Evolutionary conservation across 2,113 vertebrate species (phyloP).

Genomic region (Paedocypris sp.): DNA sequence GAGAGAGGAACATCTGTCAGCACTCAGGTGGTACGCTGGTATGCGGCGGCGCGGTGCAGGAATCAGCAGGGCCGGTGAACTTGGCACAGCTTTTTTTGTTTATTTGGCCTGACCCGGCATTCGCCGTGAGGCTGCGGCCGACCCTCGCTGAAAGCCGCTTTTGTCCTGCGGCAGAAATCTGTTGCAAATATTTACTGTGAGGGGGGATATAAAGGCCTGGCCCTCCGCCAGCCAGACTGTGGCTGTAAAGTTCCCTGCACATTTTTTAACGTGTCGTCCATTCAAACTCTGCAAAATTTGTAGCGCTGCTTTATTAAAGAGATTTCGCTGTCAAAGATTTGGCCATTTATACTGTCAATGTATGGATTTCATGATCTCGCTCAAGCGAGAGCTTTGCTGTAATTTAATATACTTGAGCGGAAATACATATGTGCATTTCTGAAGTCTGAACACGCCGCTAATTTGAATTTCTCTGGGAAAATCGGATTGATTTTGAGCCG

Average conservation of each 20-base stretch:
- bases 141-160: conserved; percentile 83
- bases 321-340: conserved; percentile 87
- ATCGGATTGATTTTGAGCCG: conserved; percentile 23
- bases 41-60: conserved; percentile 64
- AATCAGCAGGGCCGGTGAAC: conserved; percentile 78
- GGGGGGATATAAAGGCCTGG: conserved; percentile 75
- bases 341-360: conserved; percentile 75
- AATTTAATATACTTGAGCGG: conserved; percentile 40
- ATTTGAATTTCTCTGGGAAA: conserved; percentile 37
- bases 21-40: conserved; percentile 79
- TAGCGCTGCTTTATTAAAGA: conserved; percentile 86
- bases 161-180: conserved; percentile 92
- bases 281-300: conserved; percentile 79
- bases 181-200: conserved; percentile 96
- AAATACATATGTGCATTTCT: conserved; percentile 29
- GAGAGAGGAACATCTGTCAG: conserved; percentile 87
- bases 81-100: conserved; percentile 81
- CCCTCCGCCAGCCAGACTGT: conserved; percentile 77
- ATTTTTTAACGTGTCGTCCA: conserved; percentile 80
- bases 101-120: conserved; percentile 89
- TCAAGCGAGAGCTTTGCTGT: conserved; percentile 72
- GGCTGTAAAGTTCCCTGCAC: conserved; percentile 89
- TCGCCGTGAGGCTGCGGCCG: conserved; percentile 73
- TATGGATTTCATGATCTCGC: conserved; percentile 76
- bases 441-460: conserved; percentile 23